Percentiles rank a stretch among this genome's conserved stretches.
Conservation (phyloP, 1,140 invertebrate genomes). For the Palaemon carinicauda region DNA sequence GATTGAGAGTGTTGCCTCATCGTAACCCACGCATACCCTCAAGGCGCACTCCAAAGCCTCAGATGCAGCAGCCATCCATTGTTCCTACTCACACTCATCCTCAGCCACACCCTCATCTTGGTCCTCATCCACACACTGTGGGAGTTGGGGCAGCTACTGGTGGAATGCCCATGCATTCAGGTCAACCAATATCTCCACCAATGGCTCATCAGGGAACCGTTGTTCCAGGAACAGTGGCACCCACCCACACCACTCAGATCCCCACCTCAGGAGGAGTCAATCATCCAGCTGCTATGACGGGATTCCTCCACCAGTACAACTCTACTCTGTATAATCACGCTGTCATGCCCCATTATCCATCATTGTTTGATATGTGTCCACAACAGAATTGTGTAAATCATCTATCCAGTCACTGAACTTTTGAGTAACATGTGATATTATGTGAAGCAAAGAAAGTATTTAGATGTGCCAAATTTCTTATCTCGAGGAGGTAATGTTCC, state of each 20-base stretch:
- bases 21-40: slow-evolving; percentile 15
- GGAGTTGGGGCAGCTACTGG: not conserved
- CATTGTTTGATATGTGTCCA: slow-evolving; percentile 48
- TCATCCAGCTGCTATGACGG: slow-evolving; percentile 38
- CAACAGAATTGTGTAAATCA: slow-evolving; percentile 45
- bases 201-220: slow-evolving; percentile 35
- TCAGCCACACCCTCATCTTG: slow-evolving; percentile 27
- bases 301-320: slow-evolving; percentile 44
- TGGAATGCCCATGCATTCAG: not conserved
- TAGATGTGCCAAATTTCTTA: not conserved
- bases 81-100: slow-evolving; percentile 23
- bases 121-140: slow-evolving; percentile 26
- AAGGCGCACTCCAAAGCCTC: slow-evolving; percentile 25
- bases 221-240: slow-evolving; percentile 15
- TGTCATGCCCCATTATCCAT: slow-evolving; percentile 49
- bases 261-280: slow-evolving; percentile 22
- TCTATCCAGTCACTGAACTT: slow-evolving; percentile 19
- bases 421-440: not conserved
- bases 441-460: not conserved
- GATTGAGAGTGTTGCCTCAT: slow-evolving; percentile 13
- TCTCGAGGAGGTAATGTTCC: not conserved
- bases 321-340: slow-evolving; percentile 44
- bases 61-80: slow-evolving; percentile 19
- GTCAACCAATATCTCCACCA: slow-evolving; percentile 33
- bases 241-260: slow-evolving; percentile 29